A percentile compares a stretch with the other conserved stretches of the same genome.
Evolutionary conservation across 2,888 invertebrate genomes (phyloP).

Genomic region (Drosophila mayaguana): DNA sequence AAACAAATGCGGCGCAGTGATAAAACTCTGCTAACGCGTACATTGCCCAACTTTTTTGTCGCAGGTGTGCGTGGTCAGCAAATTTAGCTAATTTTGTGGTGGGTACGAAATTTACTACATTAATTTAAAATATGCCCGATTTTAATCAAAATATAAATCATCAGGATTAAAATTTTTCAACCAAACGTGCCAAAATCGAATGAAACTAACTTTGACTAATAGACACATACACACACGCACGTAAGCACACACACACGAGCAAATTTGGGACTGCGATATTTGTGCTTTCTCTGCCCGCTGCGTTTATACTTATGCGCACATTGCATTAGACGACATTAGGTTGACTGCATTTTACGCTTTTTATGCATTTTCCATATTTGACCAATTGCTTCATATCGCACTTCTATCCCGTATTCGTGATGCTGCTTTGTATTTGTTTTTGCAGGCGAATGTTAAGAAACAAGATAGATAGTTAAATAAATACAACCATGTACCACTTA

Average conservation of each 20-base stretch:
- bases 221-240: conserved; percentile 53
- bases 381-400: conserved; percentile 21
- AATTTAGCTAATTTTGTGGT: conserved; percentile 4
- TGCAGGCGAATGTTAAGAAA: conserved; percentile 30
- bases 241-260: conserved; percentile 32
- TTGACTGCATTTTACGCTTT: conserved; percentile 29
- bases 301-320: conserved; percentile 34
- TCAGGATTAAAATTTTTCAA: conserved; percentile 22
- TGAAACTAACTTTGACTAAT: conserved; percentile 60
- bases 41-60: conserved; percentile 39
- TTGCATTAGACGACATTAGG: conserved; percentile 23
- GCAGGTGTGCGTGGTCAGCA: conserved; percentile 3
- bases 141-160: conserved; percentile 1
- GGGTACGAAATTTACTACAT: conserved; percentile 1
- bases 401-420: conserved; percentile 16
- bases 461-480: conserved; percentile 30
- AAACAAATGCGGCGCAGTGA: conserved; percentile 45
- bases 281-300: conserved; percentile 46
- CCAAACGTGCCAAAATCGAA: conserved; percentile 40
- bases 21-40: conserved; percentile 25
- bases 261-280: conserved; percentile 34
- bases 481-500: conserved; percentile 31
- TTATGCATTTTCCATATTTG: conserved; percentile 18
- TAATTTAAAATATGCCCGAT: conserved; percentile 4
- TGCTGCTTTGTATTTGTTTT: conserved; percentile 50